Evolutionary conservation across 1,140 invertebrate genomes (phyloP), one percentile per base, ranked within the genome.

Genomic region (Papilio helenus): DNA sequence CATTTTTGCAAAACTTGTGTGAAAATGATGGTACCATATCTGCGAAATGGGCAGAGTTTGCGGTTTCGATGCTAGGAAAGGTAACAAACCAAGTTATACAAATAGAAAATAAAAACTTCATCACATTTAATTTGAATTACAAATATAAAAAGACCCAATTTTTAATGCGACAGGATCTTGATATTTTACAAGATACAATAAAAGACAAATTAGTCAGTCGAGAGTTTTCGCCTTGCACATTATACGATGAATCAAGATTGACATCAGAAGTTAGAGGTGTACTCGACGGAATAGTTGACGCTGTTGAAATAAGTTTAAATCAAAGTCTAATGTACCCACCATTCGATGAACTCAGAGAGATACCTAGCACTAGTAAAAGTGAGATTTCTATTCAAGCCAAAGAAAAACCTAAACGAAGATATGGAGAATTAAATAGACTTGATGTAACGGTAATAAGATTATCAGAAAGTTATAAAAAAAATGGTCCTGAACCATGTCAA

Each of bases 371-470:
- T 72, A 79, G 23, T 12, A 46, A 46, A 23, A 79, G 46, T 8
- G n/a, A 46, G 79, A 74, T n/a, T 29, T 82, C 79, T 79, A 44
- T 49, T 68, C 10, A 73, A 55, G 18, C 76, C 18, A 91, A 85
- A 82, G 88, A 90, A n/a, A 92, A 90, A 84, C 44, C 10, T 39
- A 92, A 91, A 85, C 88, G 81, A 74, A 93, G 87, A 86, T 89
- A 85, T 84, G 79, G 85, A 71, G 93, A 94, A 85, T 80, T 94
- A 79, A 86, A 87, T 76, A 88, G 87, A 80, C 85, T 93, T 74
- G 92, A 92, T 83, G 93, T 94, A 14, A 94, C 89, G 34, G 87
- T 94, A 23, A 93, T 94, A 68, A 87, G 81, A 76, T 76, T 94
- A 71, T 79, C 89, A 8, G 88, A 89, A 79, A 84, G 20, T 12